Conservation (phyloP, 2,888 invertebrate genomes). For the Andrena hattorfiana region DNA sequence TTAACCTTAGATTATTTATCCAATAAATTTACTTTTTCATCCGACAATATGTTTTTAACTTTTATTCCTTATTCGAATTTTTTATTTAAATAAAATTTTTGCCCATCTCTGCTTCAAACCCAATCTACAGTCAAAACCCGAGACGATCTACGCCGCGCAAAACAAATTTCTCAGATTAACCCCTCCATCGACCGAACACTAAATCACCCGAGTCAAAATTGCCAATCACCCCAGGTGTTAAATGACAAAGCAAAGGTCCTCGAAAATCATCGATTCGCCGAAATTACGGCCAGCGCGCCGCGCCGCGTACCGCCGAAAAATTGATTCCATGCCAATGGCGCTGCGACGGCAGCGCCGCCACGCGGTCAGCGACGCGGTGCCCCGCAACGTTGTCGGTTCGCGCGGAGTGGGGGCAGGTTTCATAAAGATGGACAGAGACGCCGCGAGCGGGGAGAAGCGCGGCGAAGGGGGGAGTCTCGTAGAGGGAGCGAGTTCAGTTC, state of each 20-base stretch:
- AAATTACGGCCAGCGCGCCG: neutral
- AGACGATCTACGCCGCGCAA: too few species aligned
- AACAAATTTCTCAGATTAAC: too few species aligned
- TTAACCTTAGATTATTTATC: too few species aligned
- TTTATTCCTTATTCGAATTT: too few species aligned
- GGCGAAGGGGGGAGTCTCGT: conserved; percentile 23
- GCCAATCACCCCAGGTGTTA: too few species aligned
- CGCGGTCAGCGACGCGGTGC: conserved; percentile 22
- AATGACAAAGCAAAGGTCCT: neutral
- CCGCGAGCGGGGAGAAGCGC: conserved; percentile 3
- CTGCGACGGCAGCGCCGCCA: conserved; percentile 50
- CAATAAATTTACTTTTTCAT: too few species aligned
- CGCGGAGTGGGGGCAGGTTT: neutral
- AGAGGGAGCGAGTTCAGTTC: conserved; percentile 76
- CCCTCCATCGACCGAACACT: too few species aligned
- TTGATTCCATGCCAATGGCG: neutral
- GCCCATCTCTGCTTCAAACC: too few species aligned
- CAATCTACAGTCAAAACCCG: too few species aligned
- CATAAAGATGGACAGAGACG: neutral
- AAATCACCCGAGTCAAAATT: too few species aligned
- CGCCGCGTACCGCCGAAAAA: conserved; percentile 21
- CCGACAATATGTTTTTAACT: too few species aligned
- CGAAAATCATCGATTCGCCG: neutral
- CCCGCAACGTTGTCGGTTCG: conserved; percentile 21
- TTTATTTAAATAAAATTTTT: too few species aligned